Evolutionary conservation across 2,888 invertebrate species (phyloP), one percentile per base, ranked within the genome.

Genomic region (Leptura quadrifasciata): DNA sequence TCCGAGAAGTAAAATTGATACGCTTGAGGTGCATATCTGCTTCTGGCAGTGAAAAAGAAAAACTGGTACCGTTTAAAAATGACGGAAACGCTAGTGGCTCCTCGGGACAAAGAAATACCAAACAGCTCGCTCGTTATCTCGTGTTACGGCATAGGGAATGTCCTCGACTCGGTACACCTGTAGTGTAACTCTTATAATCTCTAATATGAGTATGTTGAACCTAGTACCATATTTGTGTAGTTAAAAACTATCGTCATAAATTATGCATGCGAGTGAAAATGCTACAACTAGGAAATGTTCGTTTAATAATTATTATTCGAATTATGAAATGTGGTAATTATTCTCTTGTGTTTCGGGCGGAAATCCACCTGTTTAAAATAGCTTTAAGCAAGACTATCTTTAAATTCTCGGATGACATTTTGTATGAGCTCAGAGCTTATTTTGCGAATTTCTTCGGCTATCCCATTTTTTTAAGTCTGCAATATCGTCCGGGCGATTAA

Each of bases 131-230:
- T 65, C 20, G 65, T 65, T 65, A 65, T 47, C 65, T 58, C 47
- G 39, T 24, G 58, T 17, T 15, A 39, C 39, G 58, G 69, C 58
- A 58, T 69, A 69, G 69, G 58, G 58, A 69, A 69, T 69, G 69
- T 69, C 69, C 39, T 39, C 57, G 35, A 15, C 39, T 39, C 57
- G 35, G 39, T 39, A 64, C 63, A 64, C 63, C 63, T 64, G 63
- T 64, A 64, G 24, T 18, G 35, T 24, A 57, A 18, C 58, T 47
- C 58, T 69, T 39, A 57, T 69, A 69, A 69, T 69, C 31, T 58
- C n/a, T 39, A 58, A 69, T 58, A 24, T 60, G 68, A 69, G 69
- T 69, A 24, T 69, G 58, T 69, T 69, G 69, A 69, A 69, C 69
- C 58, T 69, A 69, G 39, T 60, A 27, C 69, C 69, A 69, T 69